phyloP scores from a whole-genome alignment of 1,140 invertebrate genomes.

The Planococcus citri region DNA sequence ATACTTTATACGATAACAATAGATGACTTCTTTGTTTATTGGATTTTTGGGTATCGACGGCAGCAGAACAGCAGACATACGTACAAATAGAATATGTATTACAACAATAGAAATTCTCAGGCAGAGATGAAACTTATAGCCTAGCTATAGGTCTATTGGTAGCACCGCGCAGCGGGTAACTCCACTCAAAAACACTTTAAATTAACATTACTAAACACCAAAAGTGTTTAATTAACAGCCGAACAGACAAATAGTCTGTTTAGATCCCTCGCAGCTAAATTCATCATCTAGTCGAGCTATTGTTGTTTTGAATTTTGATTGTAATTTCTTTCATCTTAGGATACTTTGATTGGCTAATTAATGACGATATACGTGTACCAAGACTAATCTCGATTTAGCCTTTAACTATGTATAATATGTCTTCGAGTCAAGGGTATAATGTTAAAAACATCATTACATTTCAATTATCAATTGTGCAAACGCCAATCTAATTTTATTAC shows the following conservation, averaged over 20 bases:
- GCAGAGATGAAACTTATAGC: constrained; percentile 14
- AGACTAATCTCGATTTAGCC: constrained; percentile 18
- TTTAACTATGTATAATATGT: constrained; percentile 12
- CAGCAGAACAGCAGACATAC: constrained; percentile 17
- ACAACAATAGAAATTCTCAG: constrained; percentile 14
- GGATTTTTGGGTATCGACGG: constrained; percentile 19
- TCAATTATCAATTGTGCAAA: constrained; percentile 17
- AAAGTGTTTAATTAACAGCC: constrained; percentile 18
- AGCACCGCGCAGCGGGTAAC: constrained; percentile 4
- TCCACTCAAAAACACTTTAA: constrained; percentile 16
- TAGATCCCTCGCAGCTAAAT: constrained; percentile 10
- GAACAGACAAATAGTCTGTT: constrained; percentile 14
- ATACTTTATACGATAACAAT: constrained; percentile 18
- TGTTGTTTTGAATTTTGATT: background rate
- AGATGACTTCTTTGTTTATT: constrained; percentile 12
- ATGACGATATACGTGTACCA: background rate
- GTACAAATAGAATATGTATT: constrained; percentile 12
- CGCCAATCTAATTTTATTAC: background rate
- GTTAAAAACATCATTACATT: constrained; percentile 18
- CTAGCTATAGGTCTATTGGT: constrained; percentile 10
- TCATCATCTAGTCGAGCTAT: background rate
- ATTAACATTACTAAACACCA: constrained; percentile 17
- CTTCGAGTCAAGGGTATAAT: constrained; percentile 4
- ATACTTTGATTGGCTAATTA: constrained; percentile 14
- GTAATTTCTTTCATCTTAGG: background rate